These are phyloP conservation scores for Protaetia brevitarsis DNA, from an alignment of 1,140 invertebrate genomes.

Conservation along the genomic window DNA sequence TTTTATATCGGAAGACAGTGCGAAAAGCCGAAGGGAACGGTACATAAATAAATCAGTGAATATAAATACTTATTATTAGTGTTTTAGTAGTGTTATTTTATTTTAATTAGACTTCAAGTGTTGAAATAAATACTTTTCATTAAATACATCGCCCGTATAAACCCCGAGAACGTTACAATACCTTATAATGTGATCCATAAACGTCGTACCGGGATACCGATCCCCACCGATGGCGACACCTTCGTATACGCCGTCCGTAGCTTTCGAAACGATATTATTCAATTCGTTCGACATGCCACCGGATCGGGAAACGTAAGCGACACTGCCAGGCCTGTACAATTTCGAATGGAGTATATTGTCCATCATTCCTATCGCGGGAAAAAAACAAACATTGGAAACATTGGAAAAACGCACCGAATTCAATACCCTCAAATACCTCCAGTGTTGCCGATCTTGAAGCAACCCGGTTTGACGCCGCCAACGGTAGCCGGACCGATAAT, in stretches of 20 bases:
- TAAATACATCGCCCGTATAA: too few species aligned
- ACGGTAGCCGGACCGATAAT: slow-evolving; percentile 98
- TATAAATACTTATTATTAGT: too few species aligned
- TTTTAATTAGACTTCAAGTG: too few species aligned
- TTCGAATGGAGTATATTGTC: slow-evolving; percentile 98
- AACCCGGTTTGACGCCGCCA: slow-evolving; percentile 96
- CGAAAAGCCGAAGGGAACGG: too few species aligned
- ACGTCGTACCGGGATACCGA: slow-evolving; percentile 96
- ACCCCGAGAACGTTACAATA: slow-evolving; percentile 40
- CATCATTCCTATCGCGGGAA: slow-evolving; percentile 93
- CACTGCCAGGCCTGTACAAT: slow-evolving; percentile 92
- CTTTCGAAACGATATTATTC: slow-evolving; percentile 97
- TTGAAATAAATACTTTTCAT: too few species aligned
- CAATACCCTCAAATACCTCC: slow-evolving; percentile 53
- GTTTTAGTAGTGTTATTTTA: too few species aligned
- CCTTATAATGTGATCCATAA: slow-evolving; percentile 96
- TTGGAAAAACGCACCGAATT: too few species aligned
- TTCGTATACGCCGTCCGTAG: slow-evolving; percentile 96
- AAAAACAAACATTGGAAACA: background rate
- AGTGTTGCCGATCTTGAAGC: slow-evolving; percentile 99
- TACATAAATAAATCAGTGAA: too few species aligned
- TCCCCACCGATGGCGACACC: slow-evolving; percentile 99
- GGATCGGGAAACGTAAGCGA: slow-evolving; percentile 96
- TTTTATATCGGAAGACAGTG: too few species aligned
- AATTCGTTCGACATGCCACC: slow-evolving; percentile 99